phyloP scores from a whole-genome alignment of 2,113 vertebrate species.

The Ciconia maguari region DNA sequence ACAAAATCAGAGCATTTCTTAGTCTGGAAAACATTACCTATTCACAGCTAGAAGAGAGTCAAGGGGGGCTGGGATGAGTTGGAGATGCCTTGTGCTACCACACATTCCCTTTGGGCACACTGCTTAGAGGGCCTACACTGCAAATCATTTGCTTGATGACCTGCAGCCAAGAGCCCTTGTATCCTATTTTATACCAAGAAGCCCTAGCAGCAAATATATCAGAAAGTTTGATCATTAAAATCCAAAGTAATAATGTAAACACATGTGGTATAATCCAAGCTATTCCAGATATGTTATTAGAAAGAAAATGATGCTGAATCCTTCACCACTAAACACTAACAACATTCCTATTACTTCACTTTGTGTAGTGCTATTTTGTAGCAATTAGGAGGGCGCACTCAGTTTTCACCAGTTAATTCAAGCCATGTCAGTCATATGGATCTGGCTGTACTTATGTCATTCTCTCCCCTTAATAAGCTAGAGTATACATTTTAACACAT shows the following conservation, averaged over 20 bases:
- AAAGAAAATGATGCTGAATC: not conserved
- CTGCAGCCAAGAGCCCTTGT: not conserved
- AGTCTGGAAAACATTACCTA: not conserved
- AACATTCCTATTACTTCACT: not conserved
- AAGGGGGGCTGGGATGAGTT: fast-evolving
- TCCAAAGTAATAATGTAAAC: not conserved
- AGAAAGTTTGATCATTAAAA: not conserved
- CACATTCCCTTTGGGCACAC: not conserved
- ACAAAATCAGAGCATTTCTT: not conserved
- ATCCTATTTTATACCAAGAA: not conserved
- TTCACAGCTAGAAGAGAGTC: not conserved
- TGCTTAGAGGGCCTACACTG: not conserved
- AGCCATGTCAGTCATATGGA: not conserved
- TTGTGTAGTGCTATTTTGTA: not conserved
- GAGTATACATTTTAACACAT: not conserved
- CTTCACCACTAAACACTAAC: not conserved
- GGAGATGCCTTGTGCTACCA: not conserved
- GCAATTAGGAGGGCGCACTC: not conserved
- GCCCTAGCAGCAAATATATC: not conserved
- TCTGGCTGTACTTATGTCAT: not conserved
- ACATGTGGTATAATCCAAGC: not conserved
- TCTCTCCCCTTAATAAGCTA: not conserved
- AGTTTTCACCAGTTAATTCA: not conserved
- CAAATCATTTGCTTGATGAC: not conserved
- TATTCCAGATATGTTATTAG: not conserved